Conservation (phyloP, 2,888 invertebrate species). For the Deilephila porcellus region DNA sequence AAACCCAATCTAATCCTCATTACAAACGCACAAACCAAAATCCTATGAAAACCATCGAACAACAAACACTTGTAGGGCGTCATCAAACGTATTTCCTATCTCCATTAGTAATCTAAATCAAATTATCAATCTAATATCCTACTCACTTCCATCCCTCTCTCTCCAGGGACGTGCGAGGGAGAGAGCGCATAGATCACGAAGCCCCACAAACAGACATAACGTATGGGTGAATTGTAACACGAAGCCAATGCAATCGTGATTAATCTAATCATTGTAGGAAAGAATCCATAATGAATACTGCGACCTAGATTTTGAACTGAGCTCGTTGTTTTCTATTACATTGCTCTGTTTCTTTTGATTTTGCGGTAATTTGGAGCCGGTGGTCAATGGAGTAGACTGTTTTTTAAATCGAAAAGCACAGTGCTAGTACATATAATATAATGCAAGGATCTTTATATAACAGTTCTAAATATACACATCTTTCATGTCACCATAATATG, state of each 20-base stretch:
- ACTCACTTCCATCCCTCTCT: not conserved
- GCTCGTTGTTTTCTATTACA: not conserved
- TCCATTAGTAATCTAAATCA: slow-evolving; percentile 22
- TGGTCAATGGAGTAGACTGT: not conserved
- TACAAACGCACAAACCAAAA: not conserved
- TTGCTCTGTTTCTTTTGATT: not conserved
- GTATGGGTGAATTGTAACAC: slow-evolving; percentile 1
- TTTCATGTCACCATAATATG: too few species aligned
- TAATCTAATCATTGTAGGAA: slow-evolving; percentile 16
- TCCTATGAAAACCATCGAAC: not conserved
- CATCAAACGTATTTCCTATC: slow-evolving; percentile 19
- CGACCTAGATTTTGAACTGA: not conserved
- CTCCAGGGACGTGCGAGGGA: not conserved
- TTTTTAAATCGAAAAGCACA: not conserved
- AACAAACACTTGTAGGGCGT: slow-evolving; percentile 1
- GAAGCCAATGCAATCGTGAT: slow-evolving; percentile 24
- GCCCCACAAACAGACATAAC: not conserved
- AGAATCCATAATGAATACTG: slow-evolving; percentile 10
- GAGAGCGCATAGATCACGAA: not conserved
- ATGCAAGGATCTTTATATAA: too few species aligned
- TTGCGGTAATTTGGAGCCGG: not conserved
- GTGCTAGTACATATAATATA: too few species aligned
- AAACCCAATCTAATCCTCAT: not conserved
- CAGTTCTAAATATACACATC: too few species aligned
- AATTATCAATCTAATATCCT: slow-evolving; percentile 21